Percentiles rank a stretch among this genome's conserved stretches.
phyloP scores from a whole-genome alignment of 2,888 invertebrate species.

The Cylloceria caligata region DNA sequence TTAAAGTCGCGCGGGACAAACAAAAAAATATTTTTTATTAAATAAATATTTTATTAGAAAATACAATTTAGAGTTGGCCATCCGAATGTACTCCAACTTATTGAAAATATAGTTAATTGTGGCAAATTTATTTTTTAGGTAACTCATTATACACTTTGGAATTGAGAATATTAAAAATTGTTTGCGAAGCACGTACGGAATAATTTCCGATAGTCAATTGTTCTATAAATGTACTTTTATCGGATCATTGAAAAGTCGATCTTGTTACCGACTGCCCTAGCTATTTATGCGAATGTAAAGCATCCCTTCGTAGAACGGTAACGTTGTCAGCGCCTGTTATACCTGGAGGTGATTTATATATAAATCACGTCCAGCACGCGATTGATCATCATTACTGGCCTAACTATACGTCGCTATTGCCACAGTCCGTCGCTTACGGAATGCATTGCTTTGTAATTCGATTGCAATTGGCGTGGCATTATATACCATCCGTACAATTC shows the following conservation, averaged over 20 bases:
- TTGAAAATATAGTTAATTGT: no score
- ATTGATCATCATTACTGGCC: neutral
- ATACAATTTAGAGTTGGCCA: no score
- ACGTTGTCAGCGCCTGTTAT: no score
- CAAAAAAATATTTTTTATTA: neutral
- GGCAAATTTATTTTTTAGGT: no score
- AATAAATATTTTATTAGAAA: neutral
- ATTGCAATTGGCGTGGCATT: slow-evolving; percentile 44
- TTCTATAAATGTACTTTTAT: neutral
- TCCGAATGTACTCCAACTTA: no score
- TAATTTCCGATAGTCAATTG: neutral
- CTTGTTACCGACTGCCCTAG: neutral
- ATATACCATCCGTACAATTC: slow-evolving; percentile 1
- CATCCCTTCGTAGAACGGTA: neutral
- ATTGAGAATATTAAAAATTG: no score
- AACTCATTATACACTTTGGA: no score
- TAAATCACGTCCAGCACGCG: slow-evolving; percentile 12
- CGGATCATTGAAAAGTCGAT: neutral
- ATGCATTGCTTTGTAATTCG: slow-evolving; percentile 45
- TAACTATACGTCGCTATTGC: neutral
- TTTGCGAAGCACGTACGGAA: no score
- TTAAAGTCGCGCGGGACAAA: neutral
- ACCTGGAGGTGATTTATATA: no score
- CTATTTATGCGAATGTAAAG: neutral
- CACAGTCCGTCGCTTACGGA: slow-evolving; percentile 8